phyloP scores from a whole-genome alignment of 2,797 vertebrate genomes.

The Benthosema pterotum region DNA sequence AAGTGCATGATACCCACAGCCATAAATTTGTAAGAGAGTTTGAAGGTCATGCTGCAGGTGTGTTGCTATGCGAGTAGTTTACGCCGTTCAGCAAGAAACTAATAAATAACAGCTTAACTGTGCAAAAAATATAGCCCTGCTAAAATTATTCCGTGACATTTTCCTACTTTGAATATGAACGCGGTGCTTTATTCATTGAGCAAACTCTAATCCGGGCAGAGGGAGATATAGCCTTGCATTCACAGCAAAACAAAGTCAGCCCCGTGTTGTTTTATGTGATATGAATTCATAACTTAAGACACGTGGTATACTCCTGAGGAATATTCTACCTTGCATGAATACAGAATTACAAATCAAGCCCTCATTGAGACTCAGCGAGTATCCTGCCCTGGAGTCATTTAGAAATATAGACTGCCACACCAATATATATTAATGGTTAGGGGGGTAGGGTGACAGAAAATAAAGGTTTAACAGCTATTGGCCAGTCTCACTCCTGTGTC shows the following conservation, averaged over 20 bases:
- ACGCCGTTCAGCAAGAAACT: slow-evolving; percentile 31
- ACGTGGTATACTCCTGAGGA: slow-evolving; percentile 33
- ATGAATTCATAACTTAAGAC: slow-evolving; percentile 37
- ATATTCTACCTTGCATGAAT: slow-evolving; percentile 51
- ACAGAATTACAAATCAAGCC: slow-evolving; percentile 57
- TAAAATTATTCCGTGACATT: slow-evolving; percentile 39
- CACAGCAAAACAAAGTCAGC: slow-evolving; percentile 30
- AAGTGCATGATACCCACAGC: slow-evolving; percentile 12
- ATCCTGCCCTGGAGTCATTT: slow-evolving; percentile 47
- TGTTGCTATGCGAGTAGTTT: slow-evolving; percentile 31
- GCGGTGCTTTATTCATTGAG: slow-evolving; percentile 22
- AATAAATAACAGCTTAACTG: slow-evolving; percentile 38
- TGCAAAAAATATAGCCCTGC: slow-evolving; percentile 18
- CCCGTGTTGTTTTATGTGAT: slow-evolving; percentile 40
- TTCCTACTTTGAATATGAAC: slow-evolving; percentile 26
- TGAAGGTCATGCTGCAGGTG: slow-evolving; percentile 6
- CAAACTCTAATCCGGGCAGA: slow-evolving; percentile 23
- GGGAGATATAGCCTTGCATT: slow-evolving; percentile 4
- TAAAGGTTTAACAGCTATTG: slow-evolving; percentile 68
- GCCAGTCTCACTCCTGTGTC: slow-evolving; percentile 59
- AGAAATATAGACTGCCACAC: slow-evolving; percentile 44
- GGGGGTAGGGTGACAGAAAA: slow-evolving; percentile 37
- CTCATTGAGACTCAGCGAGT: slow-evolving; percentile 52
- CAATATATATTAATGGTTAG: slow-evolving; percentile 62
- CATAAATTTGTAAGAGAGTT: neutral